Percentiles rank a stretch among this genome's conserved stretches.
Evolutionary conservation across 2,888 invertebrate genomes (phyloP).

Genomic region (Drosophila picticornis): DNA sequence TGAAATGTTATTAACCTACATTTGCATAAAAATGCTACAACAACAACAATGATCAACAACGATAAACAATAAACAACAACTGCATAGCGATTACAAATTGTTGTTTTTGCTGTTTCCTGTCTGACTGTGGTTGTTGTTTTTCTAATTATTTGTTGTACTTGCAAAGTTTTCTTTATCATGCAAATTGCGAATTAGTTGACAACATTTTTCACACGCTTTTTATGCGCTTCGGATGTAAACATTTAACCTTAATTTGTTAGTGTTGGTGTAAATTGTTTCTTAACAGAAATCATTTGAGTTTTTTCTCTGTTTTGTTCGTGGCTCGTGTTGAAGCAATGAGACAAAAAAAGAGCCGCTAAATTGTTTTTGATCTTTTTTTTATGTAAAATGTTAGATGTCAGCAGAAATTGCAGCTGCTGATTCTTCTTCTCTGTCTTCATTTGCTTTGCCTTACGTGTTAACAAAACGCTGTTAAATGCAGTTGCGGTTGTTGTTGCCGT

Average conservation of each 20-base stretch:
- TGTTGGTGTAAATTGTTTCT: conserved; percentile 20
- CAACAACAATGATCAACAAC: conserved; percentile 27
- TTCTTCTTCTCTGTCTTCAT: conserved; percentile 26
- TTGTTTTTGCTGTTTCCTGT: conserved; percentile 67
- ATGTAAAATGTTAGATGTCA: conserved; percentile 23
- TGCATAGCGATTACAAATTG: conserved; percentile 54
- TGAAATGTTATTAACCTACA: conserved; percentile 77
- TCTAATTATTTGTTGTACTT: conserved; percentile 61
- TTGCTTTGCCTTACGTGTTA: conserved; percentile 34
- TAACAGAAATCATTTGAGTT: not conserved
- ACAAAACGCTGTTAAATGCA: conserved; percentile 37
- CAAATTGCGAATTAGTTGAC: conserved; percentile 68
- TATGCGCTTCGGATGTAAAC: conserved; percentile 73
- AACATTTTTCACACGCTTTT: conserved; percentile 76
- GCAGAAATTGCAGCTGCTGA: conserved; percentile 6
- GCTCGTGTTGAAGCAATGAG: conserved; percentile 35
- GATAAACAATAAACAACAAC: conserved; percentile 25
- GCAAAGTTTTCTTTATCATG: conserved; percentile 61
- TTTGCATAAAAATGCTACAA: conserved; percentile 71
- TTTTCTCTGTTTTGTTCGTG: conserved; percentile 1
- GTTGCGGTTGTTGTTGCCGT: conserved; percentile 19
- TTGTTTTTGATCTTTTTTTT: conserved; percentile 21
- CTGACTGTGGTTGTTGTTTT: conserved; percentile 55
- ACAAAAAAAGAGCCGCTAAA: conserved; percentile 49
- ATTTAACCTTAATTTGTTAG: conserved; percentile 71